Evolutionary conservation across 2,797 vertebrate genomes (phyloP), one percentile per base, ranked within the genome.

Genomic region (Discoglossus pictus): DNA sequence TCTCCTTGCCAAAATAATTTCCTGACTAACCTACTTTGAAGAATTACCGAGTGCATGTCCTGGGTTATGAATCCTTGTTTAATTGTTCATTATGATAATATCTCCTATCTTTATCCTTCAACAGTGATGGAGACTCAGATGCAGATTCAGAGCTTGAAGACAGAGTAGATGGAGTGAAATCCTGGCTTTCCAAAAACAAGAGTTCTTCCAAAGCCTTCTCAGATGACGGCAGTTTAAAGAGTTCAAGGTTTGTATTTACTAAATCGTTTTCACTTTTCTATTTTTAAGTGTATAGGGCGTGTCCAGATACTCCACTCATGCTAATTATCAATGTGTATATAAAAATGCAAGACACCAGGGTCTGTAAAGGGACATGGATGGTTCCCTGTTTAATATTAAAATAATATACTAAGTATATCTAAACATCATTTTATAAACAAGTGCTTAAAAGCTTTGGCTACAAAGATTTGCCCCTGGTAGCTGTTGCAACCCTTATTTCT

Each of bases 131-230:
- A 0, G 93, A 93, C 77, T 98, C 95, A 0, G 96, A 97, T 7
- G 86, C 87, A 12, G 96, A 97, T 78, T 98, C 93, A 0, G 97
- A 98, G 79, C 79, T 93, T 74, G 97, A 98, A 76, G 92, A 95
- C 48, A 91, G 92, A 0, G 94, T 97, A 44, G 96, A 99, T 0
- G 94, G 93, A 15, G 95, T 97, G 72, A 99, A 99, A 80, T 98
- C 94, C 5, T 98, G 96, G 95, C 87, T 98, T 69, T 98, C 95
- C 34, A 98, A 96, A 89, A 98, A 90, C 88, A 98, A 97, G 82
- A 89, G 92, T 58, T 93, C 92, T 2, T 82, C 92, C 77, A 99
- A 97, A 86, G 90, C 94, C 0, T 84, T 94, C 61, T 98, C 95
- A 0, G 96, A 99, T 21, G 96, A 98, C 0, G 88, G 94, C 81